phyloP scores from a whole-genome alignment of 2,113 vertebrate species.

The Stigmatopora argus region DNA sequence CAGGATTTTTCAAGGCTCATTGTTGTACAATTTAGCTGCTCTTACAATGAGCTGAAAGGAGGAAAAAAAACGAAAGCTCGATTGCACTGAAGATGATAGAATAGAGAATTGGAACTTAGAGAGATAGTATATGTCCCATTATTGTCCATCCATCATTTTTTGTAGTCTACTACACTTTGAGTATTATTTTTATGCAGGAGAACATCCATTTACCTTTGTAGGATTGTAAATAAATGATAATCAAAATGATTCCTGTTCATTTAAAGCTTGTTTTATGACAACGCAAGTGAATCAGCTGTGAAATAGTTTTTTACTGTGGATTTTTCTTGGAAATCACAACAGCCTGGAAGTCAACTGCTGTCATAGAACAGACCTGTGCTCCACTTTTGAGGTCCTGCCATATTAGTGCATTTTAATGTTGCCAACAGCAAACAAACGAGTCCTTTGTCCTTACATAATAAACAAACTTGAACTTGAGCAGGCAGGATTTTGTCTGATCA shows the following conservation, averaged over 20 bases:
- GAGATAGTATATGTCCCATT: too few species aligned
- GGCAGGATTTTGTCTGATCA: slow-evolving; percentile 41
- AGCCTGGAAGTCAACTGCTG: not conserved
- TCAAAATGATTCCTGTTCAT: not conserved
- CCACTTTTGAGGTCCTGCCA: not conserved
- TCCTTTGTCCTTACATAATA: not conserved
- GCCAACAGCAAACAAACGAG: not conserved
- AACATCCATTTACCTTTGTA: not conserved
- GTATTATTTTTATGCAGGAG: not conserved
- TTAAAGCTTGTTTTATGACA: not conserved
- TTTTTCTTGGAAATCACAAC: not conserved
- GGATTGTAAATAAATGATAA: not conserved
- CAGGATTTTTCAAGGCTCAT: too few species aligned
- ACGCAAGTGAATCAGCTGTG: not conserved
- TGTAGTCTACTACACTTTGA: too few species aligned
- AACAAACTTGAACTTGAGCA: slow-evolving; percentile 22
- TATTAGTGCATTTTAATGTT: not conserved
- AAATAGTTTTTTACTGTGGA: not conserved
- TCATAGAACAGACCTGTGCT: not conserved
- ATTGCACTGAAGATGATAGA: too few species aligned
- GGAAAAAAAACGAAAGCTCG: too few species aligned
- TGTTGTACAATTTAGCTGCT: too few species aligned
- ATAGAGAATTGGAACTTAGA: too few species aligned
- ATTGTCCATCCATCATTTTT: too few species aligned
- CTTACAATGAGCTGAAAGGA: too few species aligned